Evolutionary conservation across 2,888 invertebrate species (phyloP).

Genomic region (Elegia similella): DNA sequence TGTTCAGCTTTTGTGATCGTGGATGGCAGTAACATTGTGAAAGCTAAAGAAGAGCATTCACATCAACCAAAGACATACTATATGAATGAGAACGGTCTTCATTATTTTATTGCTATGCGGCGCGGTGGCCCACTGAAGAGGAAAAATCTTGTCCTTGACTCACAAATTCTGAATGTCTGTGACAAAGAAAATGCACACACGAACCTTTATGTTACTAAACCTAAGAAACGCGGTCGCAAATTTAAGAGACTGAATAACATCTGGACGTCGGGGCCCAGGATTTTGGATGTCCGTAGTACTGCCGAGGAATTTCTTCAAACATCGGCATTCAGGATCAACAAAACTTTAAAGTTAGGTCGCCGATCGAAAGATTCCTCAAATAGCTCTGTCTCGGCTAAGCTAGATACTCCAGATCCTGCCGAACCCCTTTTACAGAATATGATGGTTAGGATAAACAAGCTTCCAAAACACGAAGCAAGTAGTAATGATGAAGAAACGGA

Average conservation of each 20-base stretch:
- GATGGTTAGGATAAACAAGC: background rate
- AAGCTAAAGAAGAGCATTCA: background rate
- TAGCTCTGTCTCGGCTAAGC: background rate
- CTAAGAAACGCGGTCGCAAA: background rate
- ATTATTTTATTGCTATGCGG: background rate
- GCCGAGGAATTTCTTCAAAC: background rate
- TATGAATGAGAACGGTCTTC: background rate
- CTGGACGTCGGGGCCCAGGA: background rate
- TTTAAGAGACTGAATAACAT: too few species aligned
- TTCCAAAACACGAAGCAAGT: too few species aligned
- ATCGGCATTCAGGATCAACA: background rate
- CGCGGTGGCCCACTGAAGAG: background rate
- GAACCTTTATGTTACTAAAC: too few species aligned
- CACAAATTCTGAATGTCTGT: background rate
- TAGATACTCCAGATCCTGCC: background rate
- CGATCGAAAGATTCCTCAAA: background rate
- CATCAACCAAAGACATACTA: slow-evolving; percentile 2
- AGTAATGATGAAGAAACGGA: too few species aligned
- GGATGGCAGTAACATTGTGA: background rate
- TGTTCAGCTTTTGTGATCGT: slow-evolving; percentile 24
- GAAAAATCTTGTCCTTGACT: background rate
- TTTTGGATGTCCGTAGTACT: slow-evolving; percentile 4
- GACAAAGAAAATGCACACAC: background rate
- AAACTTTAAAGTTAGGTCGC: background rate
- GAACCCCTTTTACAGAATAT: background rate